These are phyloP conservation scores for Eolophus roseicapilla DNA, from an alignment of 2,113 vertebrate species.

Conservation along the genomic window DNA sequence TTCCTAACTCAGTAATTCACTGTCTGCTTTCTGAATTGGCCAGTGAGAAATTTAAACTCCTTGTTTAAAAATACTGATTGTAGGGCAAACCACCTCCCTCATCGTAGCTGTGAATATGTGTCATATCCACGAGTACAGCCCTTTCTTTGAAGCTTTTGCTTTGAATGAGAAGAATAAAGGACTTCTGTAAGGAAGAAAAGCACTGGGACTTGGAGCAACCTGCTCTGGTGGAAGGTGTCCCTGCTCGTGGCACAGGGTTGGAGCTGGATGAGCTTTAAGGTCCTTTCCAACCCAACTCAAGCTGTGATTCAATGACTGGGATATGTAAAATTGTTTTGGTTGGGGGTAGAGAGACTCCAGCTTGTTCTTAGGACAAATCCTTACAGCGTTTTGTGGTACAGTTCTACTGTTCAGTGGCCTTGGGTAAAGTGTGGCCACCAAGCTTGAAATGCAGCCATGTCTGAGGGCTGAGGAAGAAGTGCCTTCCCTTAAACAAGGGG, in stretches of 20 bases:
- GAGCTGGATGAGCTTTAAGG: neutral
- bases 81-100: neutral
- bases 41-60: neutral
- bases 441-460: neutral
- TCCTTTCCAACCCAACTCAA: neutral
- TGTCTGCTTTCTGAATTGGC: neutral
- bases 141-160: neutral
- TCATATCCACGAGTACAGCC: accelerated
- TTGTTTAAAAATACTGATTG: neutral
- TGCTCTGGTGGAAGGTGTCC: neutral
- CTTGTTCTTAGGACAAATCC: neutral
- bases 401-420: neutral
- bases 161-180: neutral
- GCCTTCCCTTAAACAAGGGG: neutral
- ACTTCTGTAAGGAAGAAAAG: too few species aligned
- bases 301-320: neutral
- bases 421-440: neutral
- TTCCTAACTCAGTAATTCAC: neutral
- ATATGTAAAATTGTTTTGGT: neutral
- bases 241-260: neutral
- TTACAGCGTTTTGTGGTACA: neutral
- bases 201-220: neutral
- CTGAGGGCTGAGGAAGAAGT: neutral
- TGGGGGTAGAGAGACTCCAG: neutral
- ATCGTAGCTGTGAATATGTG: neutral